Base-by-base conservation (phyloP, 2,797 vertebrate species). In the Diglossa cyanea region DNA sequence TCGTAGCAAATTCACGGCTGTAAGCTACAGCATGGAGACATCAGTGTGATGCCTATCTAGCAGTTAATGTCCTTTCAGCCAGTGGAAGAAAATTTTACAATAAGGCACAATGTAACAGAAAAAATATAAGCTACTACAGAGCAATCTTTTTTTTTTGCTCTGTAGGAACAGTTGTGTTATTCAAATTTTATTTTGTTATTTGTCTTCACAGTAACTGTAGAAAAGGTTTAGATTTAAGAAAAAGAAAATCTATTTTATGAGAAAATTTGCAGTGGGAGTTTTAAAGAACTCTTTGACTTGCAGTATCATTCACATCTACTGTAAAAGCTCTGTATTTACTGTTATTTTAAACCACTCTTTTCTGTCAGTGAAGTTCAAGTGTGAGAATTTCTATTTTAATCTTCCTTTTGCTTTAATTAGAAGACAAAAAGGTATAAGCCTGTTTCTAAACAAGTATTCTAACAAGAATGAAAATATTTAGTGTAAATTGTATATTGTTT, bases 1-100 rank as follows among this genome's bases (percentile, higher is more conserved):
- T 98, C 98, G 98, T 98, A 98, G 98, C 97, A 98, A 98, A 98
- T 98, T 98, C 98, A 98, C 98, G 98, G 98, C 98, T 98, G 98
- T 98, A 98, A 97, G 97, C 97, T 98, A 91, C 97, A 98, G 98
- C 98, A 97, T 98, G 98, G 97, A 98, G 98, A 98, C 98, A 98
- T 97, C 98, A 97, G 97, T 98, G 97, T 98, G 98, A 97, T 94
- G 98, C 96, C 97, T 98, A 98, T 98, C 98, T 97, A 96, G 96
- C 93, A 96, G 97, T 97, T 98, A 98, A 98, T 98, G 97, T 96
- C 96, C 97, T 98, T 97, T 97, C 97, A 97, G 96, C 92, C 95
- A 97, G 97, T 75, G 96, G 96, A 97, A 97, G 97, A 97, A 97
- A 96, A 97, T 97, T 97, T 97, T 96, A 96, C 96, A 96, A 97